Conservation (phyloP, 2,113 vertebrate genomes). For the Glaucidium brasilianum region DNA sequence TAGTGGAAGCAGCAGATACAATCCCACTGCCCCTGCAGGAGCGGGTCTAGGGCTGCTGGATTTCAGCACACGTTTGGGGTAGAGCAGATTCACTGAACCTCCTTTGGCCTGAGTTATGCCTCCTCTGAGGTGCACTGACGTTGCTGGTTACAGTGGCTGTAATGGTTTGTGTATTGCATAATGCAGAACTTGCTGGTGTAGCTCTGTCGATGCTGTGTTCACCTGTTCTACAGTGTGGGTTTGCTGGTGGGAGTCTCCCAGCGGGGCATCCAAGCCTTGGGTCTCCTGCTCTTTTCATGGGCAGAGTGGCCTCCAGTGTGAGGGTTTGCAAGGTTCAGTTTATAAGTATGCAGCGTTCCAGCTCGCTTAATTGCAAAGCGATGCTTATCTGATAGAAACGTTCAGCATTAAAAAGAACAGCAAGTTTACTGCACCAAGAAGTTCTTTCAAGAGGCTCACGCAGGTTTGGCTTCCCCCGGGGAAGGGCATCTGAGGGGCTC, state of each 20-base stretch:
- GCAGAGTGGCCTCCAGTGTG: neutral
- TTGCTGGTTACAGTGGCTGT: neutral
- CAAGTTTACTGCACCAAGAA: slow-evolving; percentile 8
- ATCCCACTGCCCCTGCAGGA: neutral
- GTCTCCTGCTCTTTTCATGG: neutral
- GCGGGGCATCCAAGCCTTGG: neutral
- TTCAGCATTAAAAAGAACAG: neutral
- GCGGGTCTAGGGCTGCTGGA: neutral
- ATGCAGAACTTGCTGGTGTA: neutral
- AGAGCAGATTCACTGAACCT: neutral
- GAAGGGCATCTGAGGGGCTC: slow-evolving; percentile 14
- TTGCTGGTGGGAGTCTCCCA: neutral
- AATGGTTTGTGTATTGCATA: neutral
- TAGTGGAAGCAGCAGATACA: neutral
- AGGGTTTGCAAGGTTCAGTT: neutral
- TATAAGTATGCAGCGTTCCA: slow-evolving; percentile 17
- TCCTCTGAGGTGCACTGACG: neutral
- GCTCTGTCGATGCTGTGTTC: neutral
- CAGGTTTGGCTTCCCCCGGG: neutral
- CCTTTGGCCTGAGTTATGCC: neutral
- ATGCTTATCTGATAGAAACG: slow-evolving; percentile 55
- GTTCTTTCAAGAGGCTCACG: neutral
- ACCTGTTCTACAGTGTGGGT: neutral
- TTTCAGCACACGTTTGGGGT: neutral
- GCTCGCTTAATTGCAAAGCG: slow-evolving; percentile 12